Evolutionary conservation across 2,113 vertebrate genomes (phyloP), one percentile per base, ranked within the genome.

Genomic region (Poeciliopsis prolifica): DNA sequence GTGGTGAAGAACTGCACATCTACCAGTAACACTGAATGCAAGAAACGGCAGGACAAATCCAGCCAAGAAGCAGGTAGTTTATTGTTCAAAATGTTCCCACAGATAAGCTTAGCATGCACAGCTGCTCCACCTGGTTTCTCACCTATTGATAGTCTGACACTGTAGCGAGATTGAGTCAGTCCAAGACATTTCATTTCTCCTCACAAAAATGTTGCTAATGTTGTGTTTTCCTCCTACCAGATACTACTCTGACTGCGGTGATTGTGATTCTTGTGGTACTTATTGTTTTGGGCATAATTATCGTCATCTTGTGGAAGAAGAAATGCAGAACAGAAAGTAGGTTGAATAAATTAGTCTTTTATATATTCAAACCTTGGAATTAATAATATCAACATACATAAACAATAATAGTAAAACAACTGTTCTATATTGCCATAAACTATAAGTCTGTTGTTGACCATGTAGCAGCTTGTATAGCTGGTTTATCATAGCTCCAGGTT

Each of bases 1-100:
- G 4, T 30, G 0, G 89, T 78, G 72, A 87, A 86, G 76, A 92
- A 87, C 77, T 95, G 94, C 78, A 94, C 87, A 17, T 3, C 86
- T 1, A 90, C 80, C 48, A 40, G 77, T 42, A 86, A 94, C 84
- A 88, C 87, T 0, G 82, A 69, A 33, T 94, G 93, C 82, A 88
- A 88, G 80, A 90, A 81, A 24, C 60, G 14, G 37, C 35, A 5
- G 2, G 3, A 17, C 5, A 24, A 7, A 3, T 1, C 88, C 2
- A 74, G 0, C 61, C 65, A 77, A 2, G 0, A 3, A 31, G n/a
- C 68, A 74, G 85, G 85, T 87, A 85, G 12, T 22, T 54, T 54
- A 35, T 14, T 10, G 30, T 60, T 35, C 10, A 3, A 70, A 19
- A 2, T 4, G 12, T 15, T 30, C 5, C 24, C 11, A 8, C 65